Percentiles rank a stretch among this genome's conserved stretches.
Evolutionary conservation across 2,888 invertebrate species (phyloP).

Genomic region (Xestia xanthographa): DNA sequence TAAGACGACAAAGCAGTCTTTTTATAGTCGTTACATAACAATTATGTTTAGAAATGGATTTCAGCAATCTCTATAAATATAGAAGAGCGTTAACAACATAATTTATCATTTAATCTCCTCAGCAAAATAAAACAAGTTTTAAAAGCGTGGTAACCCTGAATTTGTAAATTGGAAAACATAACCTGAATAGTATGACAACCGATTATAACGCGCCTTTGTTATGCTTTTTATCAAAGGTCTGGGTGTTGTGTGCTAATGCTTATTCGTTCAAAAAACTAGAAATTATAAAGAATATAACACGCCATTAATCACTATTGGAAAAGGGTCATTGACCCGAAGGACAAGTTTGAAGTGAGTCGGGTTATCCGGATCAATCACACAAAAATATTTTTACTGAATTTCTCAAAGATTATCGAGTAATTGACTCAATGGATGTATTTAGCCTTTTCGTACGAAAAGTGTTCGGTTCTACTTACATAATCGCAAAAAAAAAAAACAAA

Average conservation of each 20-base stretch:
- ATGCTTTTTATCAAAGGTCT: conserved; percentile 76
- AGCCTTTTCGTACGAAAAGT: background rate
- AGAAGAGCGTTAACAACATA: background rate
- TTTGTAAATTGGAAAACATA: conserved; percentile 65
- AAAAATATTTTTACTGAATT: background rate
- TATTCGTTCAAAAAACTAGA: conserved; percentile 17
- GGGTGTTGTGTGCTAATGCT: conserved; percentile 58
- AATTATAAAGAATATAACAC: no score
- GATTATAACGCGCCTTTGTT: conserved; percentile 74
- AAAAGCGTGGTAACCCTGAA: conserved; percentile 55
- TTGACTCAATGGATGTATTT: background rate
- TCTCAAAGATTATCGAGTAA: background rate
- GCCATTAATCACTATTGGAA: background rate
- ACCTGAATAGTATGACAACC: conserved; percentile 66
- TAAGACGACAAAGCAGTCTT: conserved; percentile 1
- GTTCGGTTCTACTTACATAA: background rate
- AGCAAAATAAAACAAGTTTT: background rate
- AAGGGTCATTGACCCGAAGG: background rate
- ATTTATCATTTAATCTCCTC: background rate
- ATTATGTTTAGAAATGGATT: conserved; percentile 2
- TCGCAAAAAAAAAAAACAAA: background rate
- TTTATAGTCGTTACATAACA: conserved; percentile 14
- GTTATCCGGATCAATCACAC: background rate
- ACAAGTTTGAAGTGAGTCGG: background rate
- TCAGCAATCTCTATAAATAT: background rate